Percentiles rank a stretch among this genome's conserved stretches.
phyloP scores from a whole-genome alignment of 2,888 invertebrate species.

The Oscheius onirici region DNA sequence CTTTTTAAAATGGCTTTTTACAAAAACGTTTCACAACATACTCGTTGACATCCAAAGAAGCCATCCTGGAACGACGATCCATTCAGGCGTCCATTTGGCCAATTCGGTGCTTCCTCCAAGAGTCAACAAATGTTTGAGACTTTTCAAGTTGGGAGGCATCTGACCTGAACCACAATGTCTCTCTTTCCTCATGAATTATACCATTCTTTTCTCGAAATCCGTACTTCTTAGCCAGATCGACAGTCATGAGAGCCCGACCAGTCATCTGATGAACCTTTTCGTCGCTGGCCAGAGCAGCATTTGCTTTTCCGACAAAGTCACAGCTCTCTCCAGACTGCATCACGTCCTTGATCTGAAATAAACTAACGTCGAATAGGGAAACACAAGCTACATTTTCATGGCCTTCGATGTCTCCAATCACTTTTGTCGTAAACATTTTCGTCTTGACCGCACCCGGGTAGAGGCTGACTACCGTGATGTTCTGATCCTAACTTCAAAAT shows the following conservation, averaged over 20 bases:
- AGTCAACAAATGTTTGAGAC: slow-evolving; percentile 37
- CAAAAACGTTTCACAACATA: no score
- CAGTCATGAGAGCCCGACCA: slow-evolving; percentile 38
- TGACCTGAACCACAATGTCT: slow-evolving; percentile 39
- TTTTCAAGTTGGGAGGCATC: slow-evolving; percentile 40
- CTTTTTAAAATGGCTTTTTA: no score
- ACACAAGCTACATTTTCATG: slow-evolving; percentile 7
- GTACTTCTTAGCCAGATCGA: slow-evolving; percentile 43
- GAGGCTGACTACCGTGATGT: slow-evolving; percentile 72
- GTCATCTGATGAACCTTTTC: slow-evolving; percentile 33
- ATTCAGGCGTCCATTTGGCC: slow-evolving; percentile 40
- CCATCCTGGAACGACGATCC: slow-evolving; percentile 48
- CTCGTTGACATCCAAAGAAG: slow-evolving; percentile 42
- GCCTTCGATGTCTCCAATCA: not conserved
- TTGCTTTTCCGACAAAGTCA: slow-evolving; percentile 40
- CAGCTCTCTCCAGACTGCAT: slow-evolving; percentile 43
- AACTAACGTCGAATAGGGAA: not conserved
- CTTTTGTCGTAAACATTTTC: slow-evolving; percentile 28
- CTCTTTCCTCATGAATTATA: not conserved
- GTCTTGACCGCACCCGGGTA: slow-evolving; percentile 74
- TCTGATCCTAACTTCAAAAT: slow-evolving; percentile 58
- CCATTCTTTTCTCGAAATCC: slow-evolving; percentile 40
- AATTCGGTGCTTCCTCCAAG: slow-evolving; percentile 35
- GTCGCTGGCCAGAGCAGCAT: slow-evolving; percentile 39
- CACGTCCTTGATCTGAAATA: slow-evolving; percentile 34